These are phyloP conservation scores for Globodera ellingtonae DNA, from an alignment of 1,140 invertebrate genomes.

Conservation along the genomic window DNA sequence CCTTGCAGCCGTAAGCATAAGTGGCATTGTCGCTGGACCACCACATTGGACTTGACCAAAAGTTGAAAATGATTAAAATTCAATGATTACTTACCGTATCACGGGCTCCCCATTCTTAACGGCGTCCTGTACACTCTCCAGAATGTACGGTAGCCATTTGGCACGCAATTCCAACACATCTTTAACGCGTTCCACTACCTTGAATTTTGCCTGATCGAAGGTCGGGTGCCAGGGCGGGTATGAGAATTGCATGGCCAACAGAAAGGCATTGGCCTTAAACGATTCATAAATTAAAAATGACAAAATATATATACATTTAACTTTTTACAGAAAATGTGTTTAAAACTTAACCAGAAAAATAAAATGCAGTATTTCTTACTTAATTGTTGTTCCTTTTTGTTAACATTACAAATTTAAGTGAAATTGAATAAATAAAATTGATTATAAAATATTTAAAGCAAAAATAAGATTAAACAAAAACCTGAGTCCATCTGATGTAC, in stretches of 20 bases:
- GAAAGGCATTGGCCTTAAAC: slow-evolving; percentile 75
- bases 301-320: too few relatives aligned
- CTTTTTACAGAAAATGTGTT: too few relatives aligned
- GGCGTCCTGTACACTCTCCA: slow-evolving; percentile 70
- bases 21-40: slow-evolving; percentile 37
- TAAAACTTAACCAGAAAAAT: too few relatives aligned
- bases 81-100: slow-evolving; percentile 37
- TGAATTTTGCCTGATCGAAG: neutral
- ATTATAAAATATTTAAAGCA: too few relatives aligned
- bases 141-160: slow-evolving; percentile 73
- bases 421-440: too few relatives aligned
- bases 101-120: slow-evolving; percentile 77
- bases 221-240: slow-evolving; percentile 78
- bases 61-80: slow-evolving; percentile 13
- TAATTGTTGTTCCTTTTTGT: too few relatives aligned
- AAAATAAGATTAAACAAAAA: slow-evolving; percentile 19
- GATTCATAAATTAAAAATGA: neutral
- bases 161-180: slow-evolving; percentile 75
- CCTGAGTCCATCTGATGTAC: slow-evolving; percentile 86
- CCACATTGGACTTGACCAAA: slow-evolving; percentile 47
- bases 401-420: too few relatives aligned
- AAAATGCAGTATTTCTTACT: too few relatives aligned
- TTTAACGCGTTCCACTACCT: slow-evolving; percentile 71
- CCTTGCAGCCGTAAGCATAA: slow-evolving; percentile 42
- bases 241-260: slow-evolving; percentile 85